Conservation (phyloP, 2,888 invertebrate genomes). For the Tachina fera region DNA sequence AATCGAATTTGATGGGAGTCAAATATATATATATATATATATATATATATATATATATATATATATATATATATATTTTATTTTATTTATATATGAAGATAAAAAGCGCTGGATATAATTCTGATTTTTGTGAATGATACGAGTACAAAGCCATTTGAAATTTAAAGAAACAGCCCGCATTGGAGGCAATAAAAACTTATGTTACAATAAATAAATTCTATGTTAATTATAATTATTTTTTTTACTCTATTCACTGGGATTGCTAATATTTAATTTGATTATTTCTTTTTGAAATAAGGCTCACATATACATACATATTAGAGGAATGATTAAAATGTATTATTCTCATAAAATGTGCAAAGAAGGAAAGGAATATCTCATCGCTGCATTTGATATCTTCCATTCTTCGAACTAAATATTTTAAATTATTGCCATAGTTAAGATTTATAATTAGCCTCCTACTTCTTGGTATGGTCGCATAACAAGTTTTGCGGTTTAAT, state of each 20-base stretch:
- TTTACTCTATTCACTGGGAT: slow-evolving; percentile 26
- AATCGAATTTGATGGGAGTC: no score
- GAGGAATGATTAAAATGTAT: slow-evolving; percentile 43
- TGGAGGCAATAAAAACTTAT: no score
- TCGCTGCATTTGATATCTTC: slow-evolving; percentile 34
- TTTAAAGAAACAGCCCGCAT: no score
- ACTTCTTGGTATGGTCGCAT: slow-evolving; percentile 42
- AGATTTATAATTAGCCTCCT: slow-evolving; percentile 39
- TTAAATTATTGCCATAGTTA: slow-evolving; percentile 41
- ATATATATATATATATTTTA: no score
- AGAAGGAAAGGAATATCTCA: not conserved
- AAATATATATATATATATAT: no score
- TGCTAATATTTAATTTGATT: slow-evolving; percentile 36
- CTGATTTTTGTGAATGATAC: no score
- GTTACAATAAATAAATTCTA: no score
- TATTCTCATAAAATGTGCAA: slow-evolving; percentile 41
- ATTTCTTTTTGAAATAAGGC: slow-evolving; percentile 39
- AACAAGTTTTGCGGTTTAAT: slow-evolving; percentile 69
- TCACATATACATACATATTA: slow-evolving; percentile 12
- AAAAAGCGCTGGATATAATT: no score
- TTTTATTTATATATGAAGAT: no score
- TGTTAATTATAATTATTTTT: not conserved
- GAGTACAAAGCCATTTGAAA: no score
- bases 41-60: no score
- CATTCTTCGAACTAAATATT: slow-evolving; percentile 22